Base-by-base conservation (phyloP, 2,113 vertebrate species). In the Pteropus alecto region DNA sequence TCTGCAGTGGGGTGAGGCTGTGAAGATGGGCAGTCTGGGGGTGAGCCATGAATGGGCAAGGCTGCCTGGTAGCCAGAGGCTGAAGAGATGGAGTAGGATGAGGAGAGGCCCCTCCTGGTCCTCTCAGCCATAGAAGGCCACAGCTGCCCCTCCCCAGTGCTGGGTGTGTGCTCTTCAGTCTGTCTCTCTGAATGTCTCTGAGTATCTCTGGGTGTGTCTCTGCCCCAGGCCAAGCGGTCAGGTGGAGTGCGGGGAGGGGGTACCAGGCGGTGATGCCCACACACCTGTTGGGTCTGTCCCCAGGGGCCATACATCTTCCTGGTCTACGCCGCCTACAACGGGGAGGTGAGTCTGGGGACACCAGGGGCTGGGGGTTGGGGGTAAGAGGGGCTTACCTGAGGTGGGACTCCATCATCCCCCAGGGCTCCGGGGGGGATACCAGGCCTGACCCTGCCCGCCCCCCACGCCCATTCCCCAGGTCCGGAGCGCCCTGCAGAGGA, bases 271-370 rank as follows among this genome's bases (percentile, higher is more conserved):
- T 60, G 84, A 77, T 11, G 15, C 30, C 83, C 38, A 43, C 28
- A 58, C 18, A n/a, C 54, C 92, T 33, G 54, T 76, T 94, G 58
- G 61, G 7, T 93, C 97, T 96, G 48, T 98, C 96, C 94, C 2
- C 98, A 99, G 99, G 99, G 99, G 43, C 98, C 99, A 7, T 99
- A 99, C 87, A 99, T 99, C 95, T 99, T 99, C 98, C 98, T 99
- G 95, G 99, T 99, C 90, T 99, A 99, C 22, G 99, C 99, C 0
- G 95, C 99, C 98, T 99, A 98, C 96, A 99, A 99, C 93, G 99
- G 99, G 6, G 99, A 99, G 99, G 99, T 99, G 98, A 98, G 99
- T 51, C 2, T 5, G 6, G 16, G 9, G 26, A 30, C 7, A 21
- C 3, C 0, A 0, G 24, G 1, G 24, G 38, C 56, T 38, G 18